Conservation (phyloP, 2,888 invertebrate species). For the Hypomecis atomaria region DNA sequence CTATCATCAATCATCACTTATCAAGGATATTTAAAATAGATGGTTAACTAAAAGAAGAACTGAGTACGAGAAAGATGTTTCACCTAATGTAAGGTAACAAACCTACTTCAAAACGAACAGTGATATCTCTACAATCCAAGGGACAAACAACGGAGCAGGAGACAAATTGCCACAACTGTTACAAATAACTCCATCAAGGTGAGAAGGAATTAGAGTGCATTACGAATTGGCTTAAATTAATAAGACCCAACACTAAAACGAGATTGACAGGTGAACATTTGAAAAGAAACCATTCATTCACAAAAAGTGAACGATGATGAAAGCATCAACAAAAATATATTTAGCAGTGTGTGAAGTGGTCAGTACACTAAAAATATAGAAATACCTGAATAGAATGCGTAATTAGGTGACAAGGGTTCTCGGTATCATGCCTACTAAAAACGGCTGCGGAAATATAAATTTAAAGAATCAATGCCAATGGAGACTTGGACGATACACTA, state of each 20-base stretch:
- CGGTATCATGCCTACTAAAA: constrained; percentile 38
- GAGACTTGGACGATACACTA: constrained; percentile 31
- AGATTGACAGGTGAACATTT: neutral
- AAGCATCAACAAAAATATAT: constrained; percentile 31
- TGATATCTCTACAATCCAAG: too few species aligned
- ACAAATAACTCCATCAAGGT: too few species aligned
- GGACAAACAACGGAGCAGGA: too few species aligned
- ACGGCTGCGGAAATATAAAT: constrained; percentile 45
- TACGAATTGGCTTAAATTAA: too few species aligned
- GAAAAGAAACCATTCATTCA: constrained; percentile 12
- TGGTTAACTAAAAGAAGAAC: too few species aligned
- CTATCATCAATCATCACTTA: neutral
- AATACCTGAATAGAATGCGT: constrained; percentile 42
- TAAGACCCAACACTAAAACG: too few species aligned
- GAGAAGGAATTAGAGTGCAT: too few species aligned
- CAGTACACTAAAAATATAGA: constrained; percentile 41
- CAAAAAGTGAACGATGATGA: constrained; percentile 19
- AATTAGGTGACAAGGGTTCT: constrained; percentile 40
- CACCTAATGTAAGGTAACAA: too few species aligned
- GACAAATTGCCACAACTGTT: too few species aligned
- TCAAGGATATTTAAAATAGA: too few species aligned
- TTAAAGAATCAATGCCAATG: constrained; percentile 42
- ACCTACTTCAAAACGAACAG: too few species aligned
- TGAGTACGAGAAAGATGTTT: too few species aligned
- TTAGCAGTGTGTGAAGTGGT: constrained; percentile 31